Conservation (phyloP, 2,888 invertebrate species). For the Apotomis betuletana region DNA sequence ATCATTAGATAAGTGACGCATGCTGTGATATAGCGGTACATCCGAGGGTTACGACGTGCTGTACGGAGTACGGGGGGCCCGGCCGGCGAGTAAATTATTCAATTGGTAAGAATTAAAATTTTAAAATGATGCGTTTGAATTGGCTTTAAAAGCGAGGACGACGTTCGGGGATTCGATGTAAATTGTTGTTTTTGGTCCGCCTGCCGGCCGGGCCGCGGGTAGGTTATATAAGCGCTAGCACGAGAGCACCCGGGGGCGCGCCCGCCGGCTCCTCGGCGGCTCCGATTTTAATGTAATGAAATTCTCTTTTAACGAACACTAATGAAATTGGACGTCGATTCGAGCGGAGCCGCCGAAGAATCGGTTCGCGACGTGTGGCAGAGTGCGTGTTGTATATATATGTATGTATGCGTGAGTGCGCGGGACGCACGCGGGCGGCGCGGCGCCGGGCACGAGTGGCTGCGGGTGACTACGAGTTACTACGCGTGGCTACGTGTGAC, state of each 20-base stretch:
- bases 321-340: background rate
- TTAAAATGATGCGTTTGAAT: background rate
- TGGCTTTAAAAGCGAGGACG: slow-evolving; percentile 1
- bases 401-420: slow-evolving; percentile 57
- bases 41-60: slow-evolving; percentile 52
- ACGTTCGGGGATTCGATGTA: background rate
- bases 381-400: slow-evolving; percentile 53
- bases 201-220: slow-evolving; percentile 56
- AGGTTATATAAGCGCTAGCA: slow-evolving; percentile 71
- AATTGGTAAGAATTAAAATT: background rate
- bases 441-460: background rate
- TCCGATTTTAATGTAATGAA: slow-evolving; percentile 31
- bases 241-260: slow-evolving; percentile 72
- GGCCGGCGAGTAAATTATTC: slow-evolving; percentile 35
- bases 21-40: slow-evolving; percentile 76
- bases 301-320: background rate
- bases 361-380: slow-evolving; percentile 40
- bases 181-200: slow-evolving; percentile 48
- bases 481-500: background rate
- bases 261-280: slow-evolving; percentile 40
- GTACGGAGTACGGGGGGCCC: slow-evolving; percentile 44
- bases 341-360: slow-evolving; percentile 11
- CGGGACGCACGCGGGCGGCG: slow-evolving; percentile 51
- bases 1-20: slow-evolving; percentile 71
- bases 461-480: background rate